phyloP scores from a whole-genome alignment of 2,888 invertebrate genomes.

The Elegia similella region DNA sequence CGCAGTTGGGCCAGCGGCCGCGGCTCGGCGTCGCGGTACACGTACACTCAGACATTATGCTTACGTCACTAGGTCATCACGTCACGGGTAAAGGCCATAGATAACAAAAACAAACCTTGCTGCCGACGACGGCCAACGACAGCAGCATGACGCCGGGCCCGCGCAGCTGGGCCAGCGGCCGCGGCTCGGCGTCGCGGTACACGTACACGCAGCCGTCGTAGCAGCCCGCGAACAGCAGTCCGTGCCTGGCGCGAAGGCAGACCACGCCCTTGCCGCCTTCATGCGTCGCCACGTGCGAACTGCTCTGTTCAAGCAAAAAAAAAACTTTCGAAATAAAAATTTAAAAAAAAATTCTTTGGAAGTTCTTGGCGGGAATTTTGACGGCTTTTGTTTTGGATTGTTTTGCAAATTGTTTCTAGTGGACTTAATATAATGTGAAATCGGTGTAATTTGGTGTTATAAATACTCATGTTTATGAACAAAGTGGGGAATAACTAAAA shows the following conservation, averaged over 20 bases:
- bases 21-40: constrained; percentile 81
- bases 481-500: too few relatives aligned
- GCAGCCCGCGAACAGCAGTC: constrained; percentile 86
- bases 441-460: too few relatives aligned
- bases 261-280: constrained; percentile 87
- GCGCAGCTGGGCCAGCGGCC: constrained; percentile 83
- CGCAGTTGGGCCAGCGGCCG: constrained; percentile 83
- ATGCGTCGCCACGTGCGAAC: constrained; percentile 79
- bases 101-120: too few relatives aligned
- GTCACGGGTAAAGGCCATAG: too few relatives aligned
- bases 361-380: too few relatives aligned
- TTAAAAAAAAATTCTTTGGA: constrained; percentile 54
- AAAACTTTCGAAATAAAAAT: neutral
- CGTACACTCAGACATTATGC: too few relatives aligned
- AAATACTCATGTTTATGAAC: too few relatives aligned
- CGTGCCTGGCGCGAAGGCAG: constrained; percentile 84
- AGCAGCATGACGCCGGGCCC: constrained; percentile 88
- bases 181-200: constrained; percentile 78
- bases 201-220: constrained; percentile 89
- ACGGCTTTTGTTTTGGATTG: too few relatives aligned
- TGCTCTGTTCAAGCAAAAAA: constrained; percentile 78
- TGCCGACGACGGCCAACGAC: constrained; percentile 82
- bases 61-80: too few relatives aligned
- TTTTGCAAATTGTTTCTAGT: too few relatives aligned
- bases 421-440: too few relatives aligned